Conservation (phyloP, 2,888 invertebrate genomes). For the Theretra japonica region DNA sequence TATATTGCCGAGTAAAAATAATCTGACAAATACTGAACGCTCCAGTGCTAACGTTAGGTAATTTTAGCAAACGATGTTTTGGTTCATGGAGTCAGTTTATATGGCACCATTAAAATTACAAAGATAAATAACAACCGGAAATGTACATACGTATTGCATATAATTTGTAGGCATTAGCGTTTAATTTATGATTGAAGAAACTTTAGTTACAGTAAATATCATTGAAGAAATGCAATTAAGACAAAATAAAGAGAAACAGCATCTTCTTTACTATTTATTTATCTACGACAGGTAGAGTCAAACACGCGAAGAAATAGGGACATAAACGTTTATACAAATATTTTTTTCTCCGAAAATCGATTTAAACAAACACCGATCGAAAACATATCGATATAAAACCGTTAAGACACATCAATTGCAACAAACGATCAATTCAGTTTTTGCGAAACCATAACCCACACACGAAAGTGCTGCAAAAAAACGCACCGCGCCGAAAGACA, state of each 20-base stretch:
- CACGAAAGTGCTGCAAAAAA: constrained; percentile 27
- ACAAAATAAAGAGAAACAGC: background rate
- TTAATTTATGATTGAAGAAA: background rate
- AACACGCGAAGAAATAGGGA: background rate
- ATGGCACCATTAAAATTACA: background rate
- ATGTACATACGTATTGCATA: background rate
- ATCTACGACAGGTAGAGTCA: background rate
- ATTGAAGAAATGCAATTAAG: background rate
- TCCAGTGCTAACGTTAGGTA: constrained; percentile 8
- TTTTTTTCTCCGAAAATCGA: background rate
- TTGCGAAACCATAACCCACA: constrained; percentile 15
- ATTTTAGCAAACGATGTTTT: constrained; percentile 28
- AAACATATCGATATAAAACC: constrained; percentile 11
- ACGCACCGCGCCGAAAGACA: constrained; percentile 30
- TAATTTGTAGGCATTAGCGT: background rate
- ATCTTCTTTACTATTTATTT: background rate
- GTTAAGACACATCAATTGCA: background rate
- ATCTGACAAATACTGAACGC: constrained; percentile 23
- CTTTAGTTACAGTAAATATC: background rate
- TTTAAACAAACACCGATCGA: background rate
- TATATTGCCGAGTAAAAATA: constrained; percentile 27
- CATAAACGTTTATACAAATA: background rate
- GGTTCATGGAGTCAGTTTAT: constrained; percentile 20
- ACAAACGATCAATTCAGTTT: constrained; percentile 1
- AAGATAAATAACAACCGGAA: background rate